phyloP scores from a whole-genome alignment of 2,888 invertebrate species.

The Odontomyia ornata region DNA sequence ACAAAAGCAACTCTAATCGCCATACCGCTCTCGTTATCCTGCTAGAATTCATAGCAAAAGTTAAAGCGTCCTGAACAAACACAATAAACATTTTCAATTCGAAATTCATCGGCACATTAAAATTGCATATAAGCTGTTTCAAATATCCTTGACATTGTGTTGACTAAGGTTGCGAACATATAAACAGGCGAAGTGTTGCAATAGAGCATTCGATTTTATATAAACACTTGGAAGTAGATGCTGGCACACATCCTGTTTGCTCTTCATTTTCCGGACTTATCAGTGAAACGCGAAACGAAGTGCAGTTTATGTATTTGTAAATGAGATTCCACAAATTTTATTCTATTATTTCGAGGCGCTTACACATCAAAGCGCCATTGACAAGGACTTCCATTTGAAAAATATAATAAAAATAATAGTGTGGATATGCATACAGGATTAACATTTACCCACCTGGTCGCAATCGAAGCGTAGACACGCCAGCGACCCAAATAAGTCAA shows the following conservation, averaged over 20 bases:
- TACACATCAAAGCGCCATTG: background rate
- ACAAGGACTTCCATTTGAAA: background rate
- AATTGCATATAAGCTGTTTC: background rate
- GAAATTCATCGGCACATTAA: background rate
- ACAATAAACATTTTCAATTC: background rate
- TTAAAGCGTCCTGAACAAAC: background rate
- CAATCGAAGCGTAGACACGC: background rate
- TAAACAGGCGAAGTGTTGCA: background rate
- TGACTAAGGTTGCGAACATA: background rate
- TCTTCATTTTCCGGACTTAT: background rate
- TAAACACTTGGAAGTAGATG: background rate
- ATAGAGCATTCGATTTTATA: background rate
- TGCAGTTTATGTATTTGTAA: background rate
- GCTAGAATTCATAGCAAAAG: too few species aligned
- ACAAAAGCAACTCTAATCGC: too few species aligned
- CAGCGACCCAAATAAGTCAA: background rate
- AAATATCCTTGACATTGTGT: constrained; percentile 9
- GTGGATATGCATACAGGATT: background rate
- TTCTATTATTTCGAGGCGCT: background rate
- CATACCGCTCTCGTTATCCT: too few species aligned
- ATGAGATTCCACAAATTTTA: background rate
- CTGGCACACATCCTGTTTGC: background rate
- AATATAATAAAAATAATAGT: constrained; percentile 1
- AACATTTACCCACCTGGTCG: background rate
- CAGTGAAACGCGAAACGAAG: background rate